Evolutionary conservation across 2,797 vertebrate genomes (phyloP).

Genomic region (Tamandua tetradactyla): DNA sequence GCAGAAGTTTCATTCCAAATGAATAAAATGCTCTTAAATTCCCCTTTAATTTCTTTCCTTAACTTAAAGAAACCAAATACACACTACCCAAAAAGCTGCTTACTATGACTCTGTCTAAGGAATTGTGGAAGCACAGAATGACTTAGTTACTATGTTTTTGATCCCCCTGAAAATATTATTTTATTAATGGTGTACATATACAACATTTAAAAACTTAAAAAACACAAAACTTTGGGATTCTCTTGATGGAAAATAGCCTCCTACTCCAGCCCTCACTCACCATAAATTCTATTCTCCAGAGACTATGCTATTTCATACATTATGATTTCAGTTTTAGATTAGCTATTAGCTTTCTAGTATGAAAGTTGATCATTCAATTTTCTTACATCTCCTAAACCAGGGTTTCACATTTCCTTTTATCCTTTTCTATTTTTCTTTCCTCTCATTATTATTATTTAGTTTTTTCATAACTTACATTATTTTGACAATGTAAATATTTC

Average conservation of each 20-base stretch:
- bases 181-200: background rate
- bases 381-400: background rate
- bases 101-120: background rate
- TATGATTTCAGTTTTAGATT: background rate
- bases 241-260: background rate
- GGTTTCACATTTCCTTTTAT: no score
- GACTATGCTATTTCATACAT: background rate
- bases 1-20: background rate
- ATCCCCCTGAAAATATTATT: background rate
- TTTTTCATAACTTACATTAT: background rate
- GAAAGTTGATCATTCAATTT: background rate
- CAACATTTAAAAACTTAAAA: background rate
- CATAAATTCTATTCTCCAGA: background rate
- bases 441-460: background rate
- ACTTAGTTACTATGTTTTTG: background rate
- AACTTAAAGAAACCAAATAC: background rate
- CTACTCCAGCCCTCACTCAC: background rate
- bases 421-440: background rate
- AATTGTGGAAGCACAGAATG: background rate
- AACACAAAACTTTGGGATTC: background rate
- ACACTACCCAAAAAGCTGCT: background rate
- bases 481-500: background rate
- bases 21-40: background rate
- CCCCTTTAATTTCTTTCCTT: background rate
- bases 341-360: background rate